Conservation (phyloP, 2,888 invertebrate genomes). For the Halocaridina rubra region DNA sequence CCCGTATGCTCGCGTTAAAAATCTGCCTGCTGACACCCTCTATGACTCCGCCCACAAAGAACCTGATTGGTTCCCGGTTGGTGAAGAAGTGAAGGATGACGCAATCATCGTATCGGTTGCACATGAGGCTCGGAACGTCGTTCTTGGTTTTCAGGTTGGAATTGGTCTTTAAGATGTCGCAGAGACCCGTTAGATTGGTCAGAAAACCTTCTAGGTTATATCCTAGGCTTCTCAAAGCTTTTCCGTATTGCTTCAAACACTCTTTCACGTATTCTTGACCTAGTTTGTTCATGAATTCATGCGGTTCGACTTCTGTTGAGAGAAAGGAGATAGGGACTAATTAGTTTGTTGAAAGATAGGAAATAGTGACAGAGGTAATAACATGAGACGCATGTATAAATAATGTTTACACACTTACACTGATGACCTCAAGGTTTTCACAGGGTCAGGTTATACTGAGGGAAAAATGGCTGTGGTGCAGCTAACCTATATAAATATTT, state of each 20-base stretch:
- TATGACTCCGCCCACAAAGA: constrained; percentile 60
- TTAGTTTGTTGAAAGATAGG: too few species aligned
- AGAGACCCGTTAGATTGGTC: constrained; percentile 88
- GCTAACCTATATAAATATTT: too few species aligned
- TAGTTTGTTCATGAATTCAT: constrained; percentile 78
- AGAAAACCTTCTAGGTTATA: constrained; percentile 87
- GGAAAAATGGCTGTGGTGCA: too few species aligned
- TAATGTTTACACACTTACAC: too few species aligned
- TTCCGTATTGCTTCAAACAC: constrained; percentile 78
- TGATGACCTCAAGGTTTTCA: too few species aligned
- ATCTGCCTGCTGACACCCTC: constrained; percentile 56
- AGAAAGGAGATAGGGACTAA: neutral
- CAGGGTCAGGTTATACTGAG: too few species aligned
- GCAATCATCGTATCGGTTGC: constrained; percentile 43
- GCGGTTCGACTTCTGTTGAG: constrained; percentile 71
- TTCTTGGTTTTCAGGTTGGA: constrained; percentile 56
- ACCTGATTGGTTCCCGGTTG: constrained; percentile 55
- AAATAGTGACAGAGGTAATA: too few species aligned
- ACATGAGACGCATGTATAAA: too few species aligned
- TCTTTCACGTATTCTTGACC: constrained; percentile 83
- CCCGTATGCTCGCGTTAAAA: constrained; percentile 30
- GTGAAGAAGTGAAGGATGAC: constrained; percentile 60
- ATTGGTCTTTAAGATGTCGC: constrained; percentile 72
- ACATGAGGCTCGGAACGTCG: constrained; percentile 59
- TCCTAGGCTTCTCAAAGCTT: constrained; percentile 86